phyloP scores from a whole-genome alignment of 1,140 invertebrate genomes.

The Drosophila mauritiana region DNA sequence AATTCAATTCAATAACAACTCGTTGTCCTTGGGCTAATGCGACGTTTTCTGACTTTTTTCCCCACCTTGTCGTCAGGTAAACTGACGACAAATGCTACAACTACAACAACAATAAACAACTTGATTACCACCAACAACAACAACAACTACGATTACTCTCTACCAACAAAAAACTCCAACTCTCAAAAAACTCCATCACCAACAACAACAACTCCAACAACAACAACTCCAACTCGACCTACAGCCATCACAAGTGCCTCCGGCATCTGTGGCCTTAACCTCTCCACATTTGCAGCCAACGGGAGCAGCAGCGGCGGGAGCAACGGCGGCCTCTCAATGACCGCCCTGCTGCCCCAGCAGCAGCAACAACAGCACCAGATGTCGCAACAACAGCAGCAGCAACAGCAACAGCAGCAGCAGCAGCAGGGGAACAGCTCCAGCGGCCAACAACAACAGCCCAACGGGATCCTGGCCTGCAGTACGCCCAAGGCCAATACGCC shows the following conservation, averaged over 20 bases:
- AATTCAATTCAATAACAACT: constrained; percentile 56
- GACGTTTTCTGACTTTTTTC: constrained; percentile 84
- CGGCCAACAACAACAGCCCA: constrained; percentile 34
- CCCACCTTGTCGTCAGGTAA: constrained; percentile 84
- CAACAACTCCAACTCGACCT: constrained; percentile 47
- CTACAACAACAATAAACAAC: constrained; percentile 58
- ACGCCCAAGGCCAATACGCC: constrained; percentile 58
- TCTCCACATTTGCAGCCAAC: constrained; percentile 78
- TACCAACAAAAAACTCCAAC: constrained; percentile 38
- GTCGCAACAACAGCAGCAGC: constrained; percentile 14
- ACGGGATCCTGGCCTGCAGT: constrained; percentile 59
- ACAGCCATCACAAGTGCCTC: constrained; percentile 77
- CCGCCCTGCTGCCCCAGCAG: constrained; percentile 35
- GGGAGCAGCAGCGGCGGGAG: constrained; percentile 53
- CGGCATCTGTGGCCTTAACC: constrained; percentile 81
- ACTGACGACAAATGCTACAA: constrained; percentile 84
- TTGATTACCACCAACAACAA: constrained; percentile 63
- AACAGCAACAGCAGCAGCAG: constrained; percentile 47
- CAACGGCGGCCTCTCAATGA: constrained; percentile 46
- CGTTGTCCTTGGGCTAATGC: constrained; percentile 84
- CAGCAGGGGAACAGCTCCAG: constrained; percentile 42
- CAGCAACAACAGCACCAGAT: constrained; percentile 34
- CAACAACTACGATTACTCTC: constrained; percentile 46
- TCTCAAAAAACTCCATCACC: constrained; percentile 47
- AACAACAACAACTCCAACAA: constrained; percentile 44